phyloP scores from a whole-genome alignment of 2,888 invertebrate genomes.

The Synergus itoensis region DNA sequence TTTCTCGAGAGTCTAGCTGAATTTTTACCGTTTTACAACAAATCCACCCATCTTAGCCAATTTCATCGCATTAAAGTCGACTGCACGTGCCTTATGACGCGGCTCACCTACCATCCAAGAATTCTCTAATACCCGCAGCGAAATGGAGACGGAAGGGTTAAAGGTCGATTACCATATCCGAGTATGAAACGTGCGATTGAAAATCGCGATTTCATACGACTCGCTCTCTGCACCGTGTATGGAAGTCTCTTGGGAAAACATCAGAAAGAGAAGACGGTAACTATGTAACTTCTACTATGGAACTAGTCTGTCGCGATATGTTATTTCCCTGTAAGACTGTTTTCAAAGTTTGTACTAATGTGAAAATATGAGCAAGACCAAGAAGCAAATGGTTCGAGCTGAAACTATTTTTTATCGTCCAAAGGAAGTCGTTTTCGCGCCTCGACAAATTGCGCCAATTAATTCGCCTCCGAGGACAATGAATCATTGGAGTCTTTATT shows the following conservation, averaged over 20 bases:
- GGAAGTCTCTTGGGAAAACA: constrained; percentile 38
- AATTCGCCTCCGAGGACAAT: constrained; percentile 69
- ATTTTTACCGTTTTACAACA: constrained; percentile 3
- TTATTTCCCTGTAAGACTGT: neutral
- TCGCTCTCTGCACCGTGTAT: constrained; percentile 6
- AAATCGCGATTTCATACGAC: constrained; percentile 54
- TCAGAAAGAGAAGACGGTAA: constrained; percentile 13
- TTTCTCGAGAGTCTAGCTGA: neutral
- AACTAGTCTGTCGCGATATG: constrained; percentile 27
- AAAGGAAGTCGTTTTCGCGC: constrained; percentile 59
- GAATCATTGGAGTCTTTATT: constrained; percentile 72
- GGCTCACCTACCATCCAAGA: constrained; percentile 3
- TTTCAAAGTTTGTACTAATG: constrained; percentile 8
- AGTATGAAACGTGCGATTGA: constrained; percentile 50
- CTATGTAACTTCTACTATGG: neutral
- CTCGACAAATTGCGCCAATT: constrained; percentile 69
- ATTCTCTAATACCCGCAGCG: constrained; percentile 34
- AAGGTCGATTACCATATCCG: constrained; percentile 53
- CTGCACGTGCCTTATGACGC: constrained; percentile 10
- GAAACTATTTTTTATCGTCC: neutral
- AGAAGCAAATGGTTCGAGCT: neutral
- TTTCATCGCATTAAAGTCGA: constrained; percentile 29
- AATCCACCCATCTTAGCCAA: constrained; percentile 22
- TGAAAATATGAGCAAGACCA: neutral
- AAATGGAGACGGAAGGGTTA: constrained; percentile 45